Evolutionary conservation across 2,888 invertebrate genomes (phyloP).

Genomic region (Tenthredo scrophulariae): DNA sequence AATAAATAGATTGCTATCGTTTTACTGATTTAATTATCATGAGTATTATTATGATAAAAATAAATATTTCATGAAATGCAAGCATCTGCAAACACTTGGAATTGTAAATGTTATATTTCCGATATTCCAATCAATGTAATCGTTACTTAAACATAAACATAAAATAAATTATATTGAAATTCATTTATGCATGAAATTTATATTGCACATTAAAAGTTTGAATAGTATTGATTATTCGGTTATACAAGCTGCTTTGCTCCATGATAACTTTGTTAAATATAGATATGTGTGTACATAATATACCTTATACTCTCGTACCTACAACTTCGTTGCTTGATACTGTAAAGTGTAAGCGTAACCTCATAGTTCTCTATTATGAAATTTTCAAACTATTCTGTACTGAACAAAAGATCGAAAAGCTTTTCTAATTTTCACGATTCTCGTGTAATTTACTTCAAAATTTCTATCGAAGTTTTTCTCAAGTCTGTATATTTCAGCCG

Average conservation of each 20-base stretch:
- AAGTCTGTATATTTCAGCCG: neutral
- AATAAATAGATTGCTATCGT: neutral
- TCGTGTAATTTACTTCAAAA: neutral
- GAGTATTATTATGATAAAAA: slow-evolving; percentile 4
- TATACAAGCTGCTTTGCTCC: neutral
- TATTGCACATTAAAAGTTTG: slow-evolving; percentile 46
- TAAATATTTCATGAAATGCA: slow-evolving; percentile 39
- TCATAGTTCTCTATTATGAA: neutral
- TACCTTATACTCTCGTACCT: neutral
- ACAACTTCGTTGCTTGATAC: neutral
- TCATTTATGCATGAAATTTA: slow-evolving; percentile 52
- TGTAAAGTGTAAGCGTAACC: neutral
- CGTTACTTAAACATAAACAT: slow-evolving; percentile 43
- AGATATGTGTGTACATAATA: neutral
- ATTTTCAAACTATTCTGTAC: neutral
- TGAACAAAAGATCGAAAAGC: neutral
- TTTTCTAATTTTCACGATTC: too few relatives aligned
- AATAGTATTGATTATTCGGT: slow-evolving; percentile 48
- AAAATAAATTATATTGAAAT: slow-evolving; percentile 25
- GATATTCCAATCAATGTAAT: slow-evolving; percentile 29
- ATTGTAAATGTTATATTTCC: slow-evolving; percentile 42
- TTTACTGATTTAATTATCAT: neutral
- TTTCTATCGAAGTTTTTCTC: neutral
- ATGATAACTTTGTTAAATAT: slow-evolving; percentile 26
- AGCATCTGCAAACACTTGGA: slow-evolving; percentile 6